Evolutionary conservation across 1,140 invertebrate genomes (phyloP), one percentile per base, ranked within the genome.

Genomic region (Arion vulgaris): DNA sequence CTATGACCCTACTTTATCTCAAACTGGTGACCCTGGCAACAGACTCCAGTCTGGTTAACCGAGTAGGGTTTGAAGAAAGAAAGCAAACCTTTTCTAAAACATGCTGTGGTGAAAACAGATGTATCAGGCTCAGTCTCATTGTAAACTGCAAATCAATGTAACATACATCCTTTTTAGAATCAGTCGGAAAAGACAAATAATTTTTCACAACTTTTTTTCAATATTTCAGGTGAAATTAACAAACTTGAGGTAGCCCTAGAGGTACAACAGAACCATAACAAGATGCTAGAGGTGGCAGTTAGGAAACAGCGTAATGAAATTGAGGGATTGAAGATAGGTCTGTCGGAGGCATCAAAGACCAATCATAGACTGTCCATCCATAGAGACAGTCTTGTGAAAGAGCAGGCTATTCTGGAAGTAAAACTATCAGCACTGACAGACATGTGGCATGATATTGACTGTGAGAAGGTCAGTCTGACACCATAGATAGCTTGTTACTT

Each of bases 401-500:
- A 78, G 38, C 34, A 57, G 49, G 53, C 76, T n/a, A 34, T 78
- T 26, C 76, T 66, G 49, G 76, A 78, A n/a, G 76, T 78, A 17
- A 78, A 78, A 32, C 17, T 78, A 34, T 34, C 76, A 7, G 76
- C 76, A 4, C 76, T 78, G 7, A 78, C 76, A 38, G 57, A 78
- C 17, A 78, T 78, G 76, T 78, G 76, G 76, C 76, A 66, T 38
- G 76, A 78, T 26, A 78, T 66, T 57, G 51, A 78, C 23, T 17
- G 4, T 66, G 76, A 78, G 28, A 78, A 66, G 76, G 76, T 78
- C 4, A 38, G 76, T 36, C 11, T 5, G 15, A 34, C 26, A 11
- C 53, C 9, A 23, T 2, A 23, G 53, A 57, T 57, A n/a, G n/a
- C n/a, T n/a, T n/a, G n/a, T n/a, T n/a, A n/a, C n/a, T n/a, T n/a